Base-by-base conservation (phyloP, 2,797 vertebrate genomes). In the Notamacropus eugenii region DNA sequence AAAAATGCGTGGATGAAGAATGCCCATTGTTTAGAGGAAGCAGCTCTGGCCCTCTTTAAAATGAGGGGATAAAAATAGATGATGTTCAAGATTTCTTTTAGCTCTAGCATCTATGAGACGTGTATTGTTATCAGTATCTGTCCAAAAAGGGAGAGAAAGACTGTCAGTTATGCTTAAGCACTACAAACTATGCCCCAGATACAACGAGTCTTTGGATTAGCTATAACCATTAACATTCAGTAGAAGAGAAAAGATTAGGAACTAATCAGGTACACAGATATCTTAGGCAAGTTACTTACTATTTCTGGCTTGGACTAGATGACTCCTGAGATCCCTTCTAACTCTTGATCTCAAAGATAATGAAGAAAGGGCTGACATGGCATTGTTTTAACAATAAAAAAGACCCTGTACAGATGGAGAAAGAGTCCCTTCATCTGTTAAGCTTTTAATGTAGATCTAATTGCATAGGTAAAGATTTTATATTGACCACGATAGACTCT, bases 331-430 rank as follows among this genome's bases (percentile, higher is more conserved):
- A 24, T 46, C 40, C 40, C 22, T 27, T 50, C 40, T 24, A 87
- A 0, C 74, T 27, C 22, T 87, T 46, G 40, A 27, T 87, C 40
- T 46, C 40, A 87, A 87, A 46, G 40, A 87, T 87, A 87, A 87
- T 87, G 74, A 87, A 46, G 11, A 6, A 96, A 96, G 19, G 93
- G 5, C 58, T 59, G 46, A 55, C 13, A 1, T 93, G 67, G 31
- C 91, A 34, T n/a, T 90, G n/a, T 14, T 92, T 95, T 93, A 90
- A 40, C 27, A 92, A 92, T 62, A 34, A 56, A 94, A 94, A 90
- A 46, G 91, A 54, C n/a, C 24, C 52, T 59, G 27, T 95, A 13
- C 9, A 9, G 11, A 90, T 59, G n/a, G 93, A 82, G 19, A 82
- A 82, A 96, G 27, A 92, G 28, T 34, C 56, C 24, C 50, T 58